A percentile compares a stretch with the other conserved stretches of the same genome.
phyloP scores from a whole-genome alignment of 1,140 invertebrate species.

The Magallana angulata region DNA sequence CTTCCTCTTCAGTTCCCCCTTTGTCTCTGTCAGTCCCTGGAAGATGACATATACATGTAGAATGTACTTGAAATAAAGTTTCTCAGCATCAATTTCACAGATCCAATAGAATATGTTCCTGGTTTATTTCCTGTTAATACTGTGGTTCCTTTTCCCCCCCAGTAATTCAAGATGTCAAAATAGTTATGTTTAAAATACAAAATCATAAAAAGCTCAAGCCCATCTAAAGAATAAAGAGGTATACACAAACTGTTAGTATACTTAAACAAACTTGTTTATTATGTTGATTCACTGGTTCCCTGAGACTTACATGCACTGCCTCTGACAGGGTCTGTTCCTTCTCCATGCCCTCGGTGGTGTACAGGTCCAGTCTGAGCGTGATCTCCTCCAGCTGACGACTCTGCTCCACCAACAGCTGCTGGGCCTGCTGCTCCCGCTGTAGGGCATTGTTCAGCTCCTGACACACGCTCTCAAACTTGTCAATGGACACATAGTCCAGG shows the following conservation, averaged over 20 bases:
- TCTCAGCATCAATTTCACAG: too few relatives aligned
- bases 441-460: conserved; percentile 74
- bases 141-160: too few relatives aligned
- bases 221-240: too few relatives aligned
- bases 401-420: conserved; percentile 76
- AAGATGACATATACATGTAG: not conserved
- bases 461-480: conserved; percentile 77
- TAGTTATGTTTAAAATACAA: too few relatives aligned
- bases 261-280: too few relatives aligned
- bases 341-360: conserved; percentile 69
- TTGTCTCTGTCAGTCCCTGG: conserved; percentile 71
- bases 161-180: too few relatives aligned
- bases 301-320: conserved; percentile 69
- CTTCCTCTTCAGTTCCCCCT: conserved; percentile 70
- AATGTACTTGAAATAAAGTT: too few relatives aligned
- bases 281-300: not conserved
- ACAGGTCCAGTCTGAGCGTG: conserved; percentile 67
- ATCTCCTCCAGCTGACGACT: conserved; percentile 73
- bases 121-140: too few relatives aligned
- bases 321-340: conserved; percentile 70
- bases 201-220: too few relatives aligned
- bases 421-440: conserved; percentile 73
- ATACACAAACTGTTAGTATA: too few relatives aligned
- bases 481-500: conserved; percentile 69
- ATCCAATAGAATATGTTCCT: too few relatives aligned